Percentiles rank a stretch among this genome's conserved stretches.
Evolutionary conservation across 2,113 vertebrate genomes (phyloP).

Genomic region (Phaethon lepturus): DNA sequence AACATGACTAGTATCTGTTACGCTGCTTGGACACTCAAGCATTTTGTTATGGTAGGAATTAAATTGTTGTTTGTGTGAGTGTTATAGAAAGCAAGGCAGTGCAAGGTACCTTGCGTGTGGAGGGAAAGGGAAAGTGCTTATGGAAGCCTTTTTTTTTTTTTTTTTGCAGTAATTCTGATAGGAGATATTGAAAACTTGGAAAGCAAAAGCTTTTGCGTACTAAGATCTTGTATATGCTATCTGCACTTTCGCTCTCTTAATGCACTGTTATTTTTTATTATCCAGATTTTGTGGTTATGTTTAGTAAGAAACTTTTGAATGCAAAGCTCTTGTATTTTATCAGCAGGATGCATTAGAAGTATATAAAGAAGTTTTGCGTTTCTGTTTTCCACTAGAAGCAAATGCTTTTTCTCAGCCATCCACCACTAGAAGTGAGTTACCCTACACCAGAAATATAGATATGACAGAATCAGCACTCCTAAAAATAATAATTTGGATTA

Average conservation of each 20-base stretch:
- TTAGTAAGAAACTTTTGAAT: background rate
- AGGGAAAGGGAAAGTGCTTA: background rate
- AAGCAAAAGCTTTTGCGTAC: background rate
- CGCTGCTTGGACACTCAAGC: background rate
- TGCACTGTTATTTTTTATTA: background rate
- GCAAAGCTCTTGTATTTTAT: background rate
- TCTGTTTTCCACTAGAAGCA: background rate
- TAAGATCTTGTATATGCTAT: background rate
- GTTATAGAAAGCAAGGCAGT: background rate
- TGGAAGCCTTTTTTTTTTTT: background rate
- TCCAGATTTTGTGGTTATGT: background rate
- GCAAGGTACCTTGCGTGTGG: background rate
- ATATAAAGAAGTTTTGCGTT: background rate
- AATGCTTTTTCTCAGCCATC: background rate
- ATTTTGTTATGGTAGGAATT: background rate
- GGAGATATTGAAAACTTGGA: background rate
- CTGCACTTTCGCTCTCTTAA: background rate
- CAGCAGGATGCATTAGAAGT: background rate
- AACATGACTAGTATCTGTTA: background rate
- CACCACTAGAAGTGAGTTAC: background rate
- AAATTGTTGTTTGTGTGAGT: background rate
- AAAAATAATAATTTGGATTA: constrained; percentile 51
- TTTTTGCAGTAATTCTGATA: background rate
- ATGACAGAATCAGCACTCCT: background rate
- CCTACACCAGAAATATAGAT: background rate